Evolutionary conservation across 2,888 invertebrate species (phyloP).

Genomic region (Sympetrum striolatum): DNA sequence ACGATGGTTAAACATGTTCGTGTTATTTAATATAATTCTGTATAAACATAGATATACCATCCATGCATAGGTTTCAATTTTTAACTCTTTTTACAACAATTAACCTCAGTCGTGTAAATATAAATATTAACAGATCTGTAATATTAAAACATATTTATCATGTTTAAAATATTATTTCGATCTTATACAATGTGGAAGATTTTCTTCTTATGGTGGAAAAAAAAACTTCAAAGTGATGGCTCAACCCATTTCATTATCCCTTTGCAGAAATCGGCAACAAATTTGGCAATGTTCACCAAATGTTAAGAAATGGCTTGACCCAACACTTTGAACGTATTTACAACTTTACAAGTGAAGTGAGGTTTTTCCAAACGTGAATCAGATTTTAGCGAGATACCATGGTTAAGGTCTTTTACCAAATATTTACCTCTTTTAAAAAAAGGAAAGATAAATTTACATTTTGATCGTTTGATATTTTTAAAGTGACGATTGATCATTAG

Average conservation of each 20-base stretch:
- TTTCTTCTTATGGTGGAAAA: background rate
- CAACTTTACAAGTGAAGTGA: background rate
- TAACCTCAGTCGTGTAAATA: slow-evolving; percentile 18
- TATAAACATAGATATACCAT: slow-evolving; percentile 8
- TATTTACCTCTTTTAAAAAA: slow-evolving; percentile 11
- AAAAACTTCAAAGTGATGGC: slow-evolving; percentile 29
- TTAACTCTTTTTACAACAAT: slow-evolving; percentile 4
- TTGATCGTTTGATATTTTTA: background rate
- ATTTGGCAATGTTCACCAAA: background rate
- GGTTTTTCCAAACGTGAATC: background rate
- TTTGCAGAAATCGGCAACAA: background rate
- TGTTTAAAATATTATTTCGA: slow-evolving; percentile 19
- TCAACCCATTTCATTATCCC: background rate
- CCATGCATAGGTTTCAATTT: slow-evolving; percentile 16
- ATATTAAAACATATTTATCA: slow-evolving; percentile 13
- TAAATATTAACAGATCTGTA: slow-evolving; percentile 11
- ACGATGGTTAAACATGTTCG: slow-evolving; percentile 25
- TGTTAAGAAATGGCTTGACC: slow-evolving; percentile 16
- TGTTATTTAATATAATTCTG: slow-evolving; percentile 35
- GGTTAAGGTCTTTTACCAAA: background rate
- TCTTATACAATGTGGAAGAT: background rate
- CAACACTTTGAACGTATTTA: slow-evolving; percentile 8
- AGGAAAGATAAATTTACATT: background rate
- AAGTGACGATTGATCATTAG: background rate
- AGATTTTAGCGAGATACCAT: background rate